A percentile compares a stretch with the other conserved stretches of the same genome.
These are phyloP conservation scores for Pavo muticus DNA, from an alignment of 2,113 vertebrate species.

Conservation along the genomic window DNA sequence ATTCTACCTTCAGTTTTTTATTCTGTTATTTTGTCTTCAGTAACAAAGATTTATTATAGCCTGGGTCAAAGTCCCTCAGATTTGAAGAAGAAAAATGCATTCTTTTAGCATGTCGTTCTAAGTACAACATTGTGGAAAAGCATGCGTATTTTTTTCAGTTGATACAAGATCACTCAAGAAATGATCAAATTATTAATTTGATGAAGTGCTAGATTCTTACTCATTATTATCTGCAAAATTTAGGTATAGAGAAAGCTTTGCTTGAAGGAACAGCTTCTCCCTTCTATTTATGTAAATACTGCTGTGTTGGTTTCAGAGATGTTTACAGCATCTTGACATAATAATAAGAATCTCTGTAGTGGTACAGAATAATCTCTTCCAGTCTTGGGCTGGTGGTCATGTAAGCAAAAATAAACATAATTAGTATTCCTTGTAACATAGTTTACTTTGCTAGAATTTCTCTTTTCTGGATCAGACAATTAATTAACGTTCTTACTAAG, in stretches of 20 bases:
- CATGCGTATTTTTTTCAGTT: not conserved
- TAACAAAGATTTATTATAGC: not conserved
- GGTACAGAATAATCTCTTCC: not conserved
- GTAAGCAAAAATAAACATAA: not conserved
- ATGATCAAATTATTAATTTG: not conserved
- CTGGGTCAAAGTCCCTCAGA: not conserved
- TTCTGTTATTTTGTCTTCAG: not conserved
- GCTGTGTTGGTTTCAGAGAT: not conserved
- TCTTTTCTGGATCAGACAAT: not conserved
- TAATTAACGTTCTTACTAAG: not conserved
- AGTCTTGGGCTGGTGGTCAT: not conserved
- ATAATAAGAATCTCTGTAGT: not conserved
- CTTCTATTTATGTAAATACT: not conserved
- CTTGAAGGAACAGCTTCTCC: not conserved
- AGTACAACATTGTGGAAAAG: not conserved
- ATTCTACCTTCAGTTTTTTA: not conserved
- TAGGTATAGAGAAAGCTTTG: not conserved
- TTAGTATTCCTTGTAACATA: not conserved
- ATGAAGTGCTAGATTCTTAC: not conserved
- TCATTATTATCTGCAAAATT: not conserved
- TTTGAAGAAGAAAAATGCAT: not conserved
- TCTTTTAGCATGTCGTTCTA: not conserved
- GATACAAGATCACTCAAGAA: not conserved
- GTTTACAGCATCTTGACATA: not conserved
- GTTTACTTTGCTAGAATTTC: not conserved